Evolutionary conservation across 2,888 invertebrate genomes (phyloP).

Genomic region (Drosophila rubida): DNA sequence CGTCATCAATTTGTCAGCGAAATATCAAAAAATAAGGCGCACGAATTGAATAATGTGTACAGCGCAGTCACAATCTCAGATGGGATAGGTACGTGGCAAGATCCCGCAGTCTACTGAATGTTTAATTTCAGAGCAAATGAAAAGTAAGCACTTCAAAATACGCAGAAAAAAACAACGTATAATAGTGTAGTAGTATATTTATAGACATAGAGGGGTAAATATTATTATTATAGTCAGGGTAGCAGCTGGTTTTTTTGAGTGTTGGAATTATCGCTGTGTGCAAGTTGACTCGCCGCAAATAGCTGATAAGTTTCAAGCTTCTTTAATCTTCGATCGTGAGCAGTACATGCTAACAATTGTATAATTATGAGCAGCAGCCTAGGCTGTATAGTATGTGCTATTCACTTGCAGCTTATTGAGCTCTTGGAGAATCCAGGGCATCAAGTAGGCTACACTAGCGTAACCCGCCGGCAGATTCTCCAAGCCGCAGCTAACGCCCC

Average conservation of each 20-base stretch:
- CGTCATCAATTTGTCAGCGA: too few relatives aligned
- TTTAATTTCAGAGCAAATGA: background rate
- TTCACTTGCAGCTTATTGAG: slow-evolving; percentile 11
- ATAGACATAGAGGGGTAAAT: too few relatives aligned
- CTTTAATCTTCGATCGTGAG: background rate
- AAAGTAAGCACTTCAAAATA: background rate
- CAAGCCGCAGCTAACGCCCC: slow-evolving; percentile 91
- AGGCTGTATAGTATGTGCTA: slow-evolving; percentile 21
- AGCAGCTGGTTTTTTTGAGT: background rate
- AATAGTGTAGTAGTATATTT: too few relatives aligned
- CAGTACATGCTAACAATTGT: background rate
- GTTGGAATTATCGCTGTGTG: background rate
- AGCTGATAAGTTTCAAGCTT: background rate
- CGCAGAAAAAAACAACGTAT: too few relatives aligned
- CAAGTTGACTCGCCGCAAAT: background rate
- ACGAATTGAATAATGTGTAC: background rate
- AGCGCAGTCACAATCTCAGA: background rate
- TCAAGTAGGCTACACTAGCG: slow-evolving; percentile 86
- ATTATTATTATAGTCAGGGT: too few relatives aligned
- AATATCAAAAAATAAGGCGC: too few relatives aligned
- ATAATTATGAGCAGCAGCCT: background rate
- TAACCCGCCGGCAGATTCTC: slow-evolving; percentile 89
- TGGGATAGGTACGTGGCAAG: background rate
- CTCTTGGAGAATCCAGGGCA: slow-evolving; percentile 16
- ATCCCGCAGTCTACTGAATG: background rate